Evolutionary conservation across 2,797 vertebrate species (phyloP), one percentile per base, ranked within the genome.

Genomic region (Coendou prehensilis): DNA sequence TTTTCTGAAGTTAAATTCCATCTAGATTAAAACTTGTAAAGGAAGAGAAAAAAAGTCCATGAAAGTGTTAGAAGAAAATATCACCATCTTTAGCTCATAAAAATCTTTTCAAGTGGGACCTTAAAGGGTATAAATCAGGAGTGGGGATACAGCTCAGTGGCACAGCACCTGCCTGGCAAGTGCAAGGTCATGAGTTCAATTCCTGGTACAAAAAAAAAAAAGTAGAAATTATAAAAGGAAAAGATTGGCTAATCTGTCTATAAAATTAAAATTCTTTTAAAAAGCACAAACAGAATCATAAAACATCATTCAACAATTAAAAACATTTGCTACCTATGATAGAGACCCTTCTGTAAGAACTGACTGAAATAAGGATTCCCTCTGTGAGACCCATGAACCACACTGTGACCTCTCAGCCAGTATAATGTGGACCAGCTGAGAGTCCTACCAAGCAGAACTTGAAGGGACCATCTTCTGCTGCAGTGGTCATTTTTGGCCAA

Each of bases 1-100:
- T 57, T 82, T 95, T 89, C 64, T 71, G 88, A 90, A 95, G 59
- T 93, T 63, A 82, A 93, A 73, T 73, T 85, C 33, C 56, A 86
- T 20, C 56, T 59, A 83, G 37, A 76, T 85, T 82, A 61, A 93
- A 78, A 81, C 23, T 61, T 81, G 28, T 75, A 57, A 52, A 47
- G 6, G 57, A 30, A 56, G 4, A 23, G 0, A 41, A 41, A 20
- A 15, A 37, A 18, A 57, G 59, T 10, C 28, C n/a, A 20, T 1
- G 50, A 80, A 61, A 52, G 10, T 8, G 9, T 28, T 23, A 45
- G 57, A 91, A 64, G 67, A 79, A 76, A 86, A 87, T 20, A 79
- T 1, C 47, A 47, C 13, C 18, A 13, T 76, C 9, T 85, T 57
- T 57, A 28, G 6, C n/a, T 73, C 33, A 28, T 37, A 26, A 94